Evolutionary conservation across 2,888 invertebrate genomes (phyloP).

Genomic region (Polietes domitor): DNA sequence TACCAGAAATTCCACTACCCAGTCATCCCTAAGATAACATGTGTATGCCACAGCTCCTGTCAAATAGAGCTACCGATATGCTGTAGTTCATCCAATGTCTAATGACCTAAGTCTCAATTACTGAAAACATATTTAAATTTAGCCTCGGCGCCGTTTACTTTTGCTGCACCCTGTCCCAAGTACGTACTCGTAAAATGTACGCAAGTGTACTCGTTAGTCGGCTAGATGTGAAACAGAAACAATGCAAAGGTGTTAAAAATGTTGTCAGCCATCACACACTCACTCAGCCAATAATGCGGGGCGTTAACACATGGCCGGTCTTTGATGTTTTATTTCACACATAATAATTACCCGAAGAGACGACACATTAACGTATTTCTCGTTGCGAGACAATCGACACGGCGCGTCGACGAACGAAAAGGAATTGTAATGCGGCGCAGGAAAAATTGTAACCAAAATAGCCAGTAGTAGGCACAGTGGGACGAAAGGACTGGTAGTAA

Average conservation of each 20-base stretch:
- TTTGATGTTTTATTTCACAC: constrained; percentile 65
- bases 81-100: too few relatives aligned
- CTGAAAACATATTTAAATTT: too few relatives aligned
- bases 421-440: constrained; percentile 9
- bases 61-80: too few relatives aligned
- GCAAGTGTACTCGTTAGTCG: background rate
- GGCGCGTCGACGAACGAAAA: background rate
- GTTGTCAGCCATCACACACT: constrained; percentile 61
- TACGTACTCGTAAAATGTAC: background rate
- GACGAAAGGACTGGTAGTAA: background rate
- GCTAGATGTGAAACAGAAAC: constrained; percentile 16
- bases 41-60: too few relatives aligned
- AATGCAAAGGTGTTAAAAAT: constrained; percentile 66
- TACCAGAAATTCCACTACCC: too few relatives aligned
- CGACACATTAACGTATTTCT: constrained; percentile 47
- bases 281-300: constrained; percentile 52
- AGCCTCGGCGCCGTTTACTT: too few relatives aligned
- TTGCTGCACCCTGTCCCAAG: too few relatives aligned
- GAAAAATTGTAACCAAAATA: constrained; percentile 13
- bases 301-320: constrained; percentile 66
- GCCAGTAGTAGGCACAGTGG: constrained; percentile 12
- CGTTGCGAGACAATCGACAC: constrained; percentile 24
- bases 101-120: too few relatives aligned
- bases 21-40: too few relatives aligned
- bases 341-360: constrained; percentile 55